A percentile compares a stretch with the other conserved stretches of the same genome.
These are phyloP conservation scores for Microcebus lehilahytsara DNA, from an alignment of 2,113 vertebrate genomes.

Conservation along the genomic window DNA sequence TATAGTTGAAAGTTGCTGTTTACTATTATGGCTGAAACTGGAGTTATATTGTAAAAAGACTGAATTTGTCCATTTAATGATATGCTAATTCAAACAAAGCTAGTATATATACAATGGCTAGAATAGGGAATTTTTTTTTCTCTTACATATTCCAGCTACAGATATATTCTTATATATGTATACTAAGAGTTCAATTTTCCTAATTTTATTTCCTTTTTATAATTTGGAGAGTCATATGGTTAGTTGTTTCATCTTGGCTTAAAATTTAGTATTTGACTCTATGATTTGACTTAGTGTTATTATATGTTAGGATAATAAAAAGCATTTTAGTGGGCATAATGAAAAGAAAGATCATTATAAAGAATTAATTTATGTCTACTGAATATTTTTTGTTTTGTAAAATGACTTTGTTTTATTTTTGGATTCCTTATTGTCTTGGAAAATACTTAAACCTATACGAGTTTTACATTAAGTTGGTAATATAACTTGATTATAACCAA, in stretches of 20 bases:
- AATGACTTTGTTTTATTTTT: not conserved
- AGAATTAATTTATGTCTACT: not conserved
- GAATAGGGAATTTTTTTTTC: not conserved
- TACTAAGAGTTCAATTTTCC: not conserved
- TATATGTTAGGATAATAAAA: not conserved
- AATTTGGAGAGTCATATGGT: not conserved
- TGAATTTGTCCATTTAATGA: not conserved
- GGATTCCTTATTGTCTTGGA: not conserved
- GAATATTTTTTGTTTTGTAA: not conserved
- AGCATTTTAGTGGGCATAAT: not conserved
- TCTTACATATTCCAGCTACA: not conserved
- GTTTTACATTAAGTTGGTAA: not conserved
- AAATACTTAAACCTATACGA: not conserved
- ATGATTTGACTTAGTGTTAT: not conserved
- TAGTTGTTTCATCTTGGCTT: not conserved
- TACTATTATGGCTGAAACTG: not conserved
- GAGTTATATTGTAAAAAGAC: not conserved
- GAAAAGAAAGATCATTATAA: not conserved
- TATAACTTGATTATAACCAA: not conserved
- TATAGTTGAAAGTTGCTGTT: not conserved
- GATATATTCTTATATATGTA: not conserved
- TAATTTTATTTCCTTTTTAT: not conserved
- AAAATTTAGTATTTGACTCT: not conserved
- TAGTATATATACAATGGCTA: fast-evolving
- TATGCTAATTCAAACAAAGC: not conserved